phyloP scores from a whole-genome alignment of 2,113 vertebrate species.

The Furnarius figulus region DNA sequence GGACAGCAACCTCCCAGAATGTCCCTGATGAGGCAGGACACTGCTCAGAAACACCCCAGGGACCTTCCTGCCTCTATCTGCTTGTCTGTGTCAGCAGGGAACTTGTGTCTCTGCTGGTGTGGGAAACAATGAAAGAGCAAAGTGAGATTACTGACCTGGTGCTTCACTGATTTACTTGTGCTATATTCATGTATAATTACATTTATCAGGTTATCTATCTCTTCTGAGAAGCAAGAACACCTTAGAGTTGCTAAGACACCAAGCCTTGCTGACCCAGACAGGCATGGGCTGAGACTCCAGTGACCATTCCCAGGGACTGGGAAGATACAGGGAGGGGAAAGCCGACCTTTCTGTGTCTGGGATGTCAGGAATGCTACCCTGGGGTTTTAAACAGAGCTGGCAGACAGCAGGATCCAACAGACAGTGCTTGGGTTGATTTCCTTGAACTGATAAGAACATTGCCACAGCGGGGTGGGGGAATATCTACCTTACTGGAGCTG shows the following conservation, averaged over 20 bases:
- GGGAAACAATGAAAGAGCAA: background rate
- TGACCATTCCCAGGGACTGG: background rate
- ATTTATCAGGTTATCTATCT: background rate
- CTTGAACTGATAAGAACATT: slow-evolving; percentile 56
- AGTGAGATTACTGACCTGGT: background rate
- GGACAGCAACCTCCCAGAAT: background rate
- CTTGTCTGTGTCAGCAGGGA: background rate
- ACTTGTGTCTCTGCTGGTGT: background rate
- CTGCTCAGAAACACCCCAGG: background rate
- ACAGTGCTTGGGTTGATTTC: slow-evolving; percentile 34
- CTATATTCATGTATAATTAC: background rate
- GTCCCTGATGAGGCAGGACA: background rate
- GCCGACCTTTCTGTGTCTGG: background rate
- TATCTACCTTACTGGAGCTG: slow-evolving; percentile 88
- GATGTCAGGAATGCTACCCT: background rate
- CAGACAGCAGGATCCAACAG: background rate
- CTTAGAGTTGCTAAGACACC: background rate
- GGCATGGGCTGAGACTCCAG: background rate
- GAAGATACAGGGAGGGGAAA: background rate
- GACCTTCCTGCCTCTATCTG: background rate
- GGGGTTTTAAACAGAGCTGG: background rate
- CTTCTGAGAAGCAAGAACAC: background rate
- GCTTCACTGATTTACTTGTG: background rate
- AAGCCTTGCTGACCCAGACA: background rate
- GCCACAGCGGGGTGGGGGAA: background rate